Conservation (phyloP, 2,113 vertebrate species). For the Polyodon spathula region DNA sequence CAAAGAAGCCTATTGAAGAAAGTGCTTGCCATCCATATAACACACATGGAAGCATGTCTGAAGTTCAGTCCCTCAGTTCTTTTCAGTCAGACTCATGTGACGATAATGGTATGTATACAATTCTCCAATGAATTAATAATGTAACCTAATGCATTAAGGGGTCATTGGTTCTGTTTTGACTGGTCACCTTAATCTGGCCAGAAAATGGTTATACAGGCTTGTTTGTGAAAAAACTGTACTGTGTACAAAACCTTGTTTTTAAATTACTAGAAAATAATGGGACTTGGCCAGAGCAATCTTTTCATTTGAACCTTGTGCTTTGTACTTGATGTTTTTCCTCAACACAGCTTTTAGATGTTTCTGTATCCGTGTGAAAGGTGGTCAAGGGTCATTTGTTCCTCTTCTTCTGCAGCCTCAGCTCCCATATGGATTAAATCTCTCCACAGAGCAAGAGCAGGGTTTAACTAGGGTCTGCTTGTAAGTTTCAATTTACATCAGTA, state of each 20-base stretch:
- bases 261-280: too few species aligned
- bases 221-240: too few species aligned
- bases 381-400: constrained; percentile 45
- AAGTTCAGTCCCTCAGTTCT: constrained; percentile 95
- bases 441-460: constrained; percentile 88
- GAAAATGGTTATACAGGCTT: too few species aligned
- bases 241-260: too few species aligned
- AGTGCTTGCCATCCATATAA: constrained; percentile 79
- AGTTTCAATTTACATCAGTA: constrained; percentile 69
- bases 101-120: constrained; percentile 77
- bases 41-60: constrained; percentile 88
- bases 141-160: too few species aligned
- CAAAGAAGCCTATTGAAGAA: constrained; percentile 85
- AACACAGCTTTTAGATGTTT: constrained; percentile 29
- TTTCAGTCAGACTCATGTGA: constrained; percentile 97
- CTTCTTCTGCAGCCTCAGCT: constrained; percentile 75
- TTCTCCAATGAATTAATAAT: neutral
- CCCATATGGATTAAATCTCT: constrained; percentile 95
- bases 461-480: constrained; percentile 85
- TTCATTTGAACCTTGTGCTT: constrained; percentile 27
- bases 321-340: constrained; percentile 7
- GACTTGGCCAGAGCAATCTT: neutral
- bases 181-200: too few species aligned
- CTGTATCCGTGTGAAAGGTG: constrained; percentile 20
- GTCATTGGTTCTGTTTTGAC: too few species aligned